Evolutionary conservation across 2,888 invertebrate genomes (phyloP).

Genomic region (Drymonia ruficornis): DNA sequence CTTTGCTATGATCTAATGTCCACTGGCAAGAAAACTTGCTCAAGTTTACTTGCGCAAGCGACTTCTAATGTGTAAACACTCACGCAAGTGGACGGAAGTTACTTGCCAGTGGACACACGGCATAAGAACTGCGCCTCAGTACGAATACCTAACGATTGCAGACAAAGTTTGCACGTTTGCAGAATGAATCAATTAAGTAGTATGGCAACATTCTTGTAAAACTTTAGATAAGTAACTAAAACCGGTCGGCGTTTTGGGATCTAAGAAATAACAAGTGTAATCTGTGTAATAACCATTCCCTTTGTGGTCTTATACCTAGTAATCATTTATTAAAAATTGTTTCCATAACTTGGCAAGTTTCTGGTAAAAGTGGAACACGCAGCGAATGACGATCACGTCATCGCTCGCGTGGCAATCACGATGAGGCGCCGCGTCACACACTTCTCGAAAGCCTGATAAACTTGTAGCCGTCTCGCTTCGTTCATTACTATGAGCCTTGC

Average conservation of each 20-base stretch:
- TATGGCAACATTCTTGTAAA: constrained; percentile 30
- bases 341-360: constrained; percentile 59
- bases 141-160: not conserved
- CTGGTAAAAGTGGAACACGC: constrained; percentile 66
- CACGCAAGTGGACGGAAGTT: too few relatives aligned
- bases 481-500: not conserved
- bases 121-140: not conserved
- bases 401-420: constrained; percentile 68
- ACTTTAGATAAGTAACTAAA: constrained; percentile 14
- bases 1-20: too few relatives aligned
- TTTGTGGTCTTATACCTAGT: constrained; percentile 21
- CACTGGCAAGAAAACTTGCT: too few relatives aligned
- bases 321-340: constrained; percentile 34
- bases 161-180: not conserved
- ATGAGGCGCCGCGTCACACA: constrained; percentile 60
- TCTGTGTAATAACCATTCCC: constrained; percentile 19
- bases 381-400: constrained; percentile 65
- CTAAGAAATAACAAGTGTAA: constrained; percentile 23
- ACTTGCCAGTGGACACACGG: too few relatives aligned
- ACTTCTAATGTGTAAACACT: too few relatives aligned
- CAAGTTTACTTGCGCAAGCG: too few relatives aligned
- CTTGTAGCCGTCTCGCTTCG: constrained; percentile 47
- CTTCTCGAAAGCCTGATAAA: constrained; percentile 30
- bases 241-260: constrained; percentile 16
- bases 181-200: not conserved